A percentile compares a stretch with the other conserved stretches of the same genome.
Evolutionary conservation across 2,113 vertebrate genomes (phyloP).

Genomic region (Pimephales promelas): DNA sequence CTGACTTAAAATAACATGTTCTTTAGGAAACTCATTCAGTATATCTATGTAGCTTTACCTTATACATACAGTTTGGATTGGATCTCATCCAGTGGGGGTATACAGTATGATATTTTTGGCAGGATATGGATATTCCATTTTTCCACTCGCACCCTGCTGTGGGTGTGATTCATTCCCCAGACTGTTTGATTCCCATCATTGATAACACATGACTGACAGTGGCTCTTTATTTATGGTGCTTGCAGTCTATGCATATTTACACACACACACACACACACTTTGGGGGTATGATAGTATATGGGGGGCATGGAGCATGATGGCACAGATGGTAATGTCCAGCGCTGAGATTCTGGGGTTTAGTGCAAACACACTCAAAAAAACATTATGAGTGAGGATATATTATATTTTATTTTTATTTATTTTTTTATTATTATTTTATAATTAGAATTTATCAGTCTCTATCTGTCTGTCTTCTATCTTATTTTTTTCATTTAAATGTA

Average conservation of each 20-base stretch:
- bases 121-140: conserved; percentile 1
- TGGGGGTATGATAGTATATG: background rate
- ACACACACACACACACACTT: conserved; percentile 15
- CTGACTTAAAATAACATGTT: conserved; percentile 11
- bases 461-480: too few relatives aligned
- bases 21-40: background rate
- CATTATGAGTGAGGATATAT: too few relatives aligned
- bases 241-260: background rate
- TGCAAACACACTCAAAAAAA: background rate
- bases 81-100: background rate
- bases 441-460: too few relatives aligned
- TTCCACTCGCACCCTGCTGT: conserved; percentile 21
- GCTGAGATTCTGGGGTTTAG: background rate
- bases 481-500: too few relatives aligned
- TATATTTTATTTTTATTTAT: too few relatives aligned
- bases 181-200: conserved; percentile 15
- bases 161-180: conserved; percentile 22
- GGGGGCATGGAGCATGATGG: background rate
- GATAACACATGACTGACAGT: conserved; percentile 27
- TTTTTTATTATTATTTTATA: too few relatives aligned
- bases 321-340: background rate
- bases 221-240: background rate
- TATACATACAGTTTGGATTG: conserved; percentile 2
- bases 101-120: conserved; percentile 36
- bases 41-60: background rate